Evolutionary conservation across 2,113 vertebrate genomes (phyloP).

Genomic region (Hippocampus mohnikei): DNA sequence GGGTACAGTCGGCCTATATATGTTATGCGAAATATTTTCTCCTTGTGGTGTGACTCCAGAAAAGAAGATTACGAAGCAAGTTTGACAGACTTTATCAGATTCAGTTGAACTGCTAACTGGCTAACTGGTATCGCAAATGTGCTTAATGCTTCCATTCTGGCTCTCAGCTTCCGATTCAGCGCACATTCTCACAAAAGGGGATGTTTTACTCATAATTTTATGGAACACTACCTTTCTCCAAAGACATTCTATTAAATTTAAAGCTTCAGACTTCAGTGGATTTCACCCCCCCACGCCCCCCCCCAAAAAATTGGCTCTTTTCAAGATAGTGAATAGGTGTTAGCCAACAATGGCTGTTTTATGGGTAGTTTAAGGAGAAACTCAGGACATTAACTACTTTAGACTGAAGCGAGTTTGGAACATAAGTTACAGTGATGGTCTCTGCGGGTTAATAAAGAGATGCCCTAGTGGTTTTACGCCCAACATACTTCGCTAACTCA

Average conservation of each 20-base stretch:
- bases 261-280: slow-evolving; percentile 1
- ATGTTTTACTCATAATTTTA: slow-evolving; percentile 1
- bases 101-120: not conserved
- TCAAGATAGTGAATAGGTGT: slow-evolving; percentile 1
- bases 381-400: slow-evolving; percentile 10
- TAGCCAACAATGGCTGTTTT: slow-evolving; percentile 5
- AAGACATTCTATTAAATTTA: slow-evolving; percentile 7
- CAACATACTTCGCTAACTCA: not conserved
- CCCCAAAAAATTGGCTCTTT: not conserved
- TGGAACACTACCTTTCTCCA: not conserved
- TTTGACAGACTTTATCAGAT: not conserved
- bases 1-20: not conserved
- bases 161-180: not conserved
- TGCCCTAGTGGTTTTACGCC: slow-evolving; percentile 1
- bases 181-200: not conserved
- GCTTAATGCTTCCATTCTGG: not conserved
- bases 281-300: not conserved
- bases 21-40: not conserved
- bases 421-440: slow-evolving; percentile 7
- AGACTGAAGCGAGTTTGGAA: slow-evolving; percentile 2
- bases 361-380: not conserved
- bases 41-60: not conserved
- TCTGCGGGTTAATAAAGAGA: slow-evolving; percentile 2
- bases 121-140: not conserved
- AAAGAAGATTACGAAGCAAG: not conserved